phyloP scores from a whole-genome alignment of 2,797 vertebrate species.

The Girardinus metallicus region DNA sequence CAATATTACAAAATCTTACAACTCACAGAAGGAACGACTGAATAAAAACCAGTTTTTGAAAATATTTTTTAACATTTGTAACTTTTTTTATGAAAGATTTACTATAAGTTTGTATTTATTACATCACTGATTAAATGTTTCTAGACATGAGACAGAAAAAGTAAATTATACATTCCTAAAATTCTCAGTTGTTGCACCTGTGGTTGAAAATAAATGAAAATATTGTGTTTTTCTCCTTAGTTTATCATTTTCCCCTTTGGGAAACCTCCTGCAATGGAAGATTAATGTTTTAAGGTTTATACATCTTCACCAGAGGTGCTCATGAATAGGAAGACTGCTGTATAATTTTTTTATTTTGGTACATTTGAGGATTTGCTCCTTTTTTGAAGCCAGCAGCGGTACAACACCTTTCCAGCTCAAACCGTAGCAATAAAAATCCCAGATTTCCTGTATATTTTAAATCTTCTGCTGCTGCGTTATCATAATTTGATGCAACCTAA shows the following conservation, averaged over 20 bases:
- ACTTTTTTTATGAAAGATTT: too few relatives aligned
- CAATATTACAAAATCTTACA: too few relatives aligned
- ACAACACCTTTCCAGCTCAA: background rate
- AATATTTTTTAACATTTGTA: too few relatives aligned
- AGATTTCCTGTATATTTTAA: background rate
- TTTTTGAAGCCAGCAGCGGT: background rate
- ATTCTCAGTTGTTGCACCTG: background rate
- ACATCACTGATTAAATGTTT: background rate
- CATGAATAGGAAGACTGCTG: background rate
- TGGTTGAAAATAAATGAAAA: background rate
- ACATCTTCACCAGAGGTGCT: background rate
- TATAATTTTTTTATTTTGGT: background rate
- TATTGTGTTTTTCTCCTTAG: background rate
- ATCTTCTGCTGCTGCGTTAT: background rate
- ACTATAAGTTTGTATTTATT: too few relatives aligned
- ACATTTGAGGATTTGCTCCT: background rate
- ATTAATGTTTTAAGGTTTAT: background rate
- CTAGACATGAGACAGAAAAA: background rate
- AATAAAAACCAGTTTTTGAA: too few relatives aligned
- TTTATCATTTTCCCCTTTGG: background rate
- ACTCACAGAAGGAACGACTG: too few relatives aligned
- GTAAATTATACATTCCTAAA: background rate
- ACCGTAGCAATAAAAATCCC: background rate
- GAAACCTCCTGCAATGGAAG: background rate
- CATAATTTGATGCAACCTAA: constrained; percentile 2